Conservation (phyloP, 2,113 vertebrate species). For the Oceanites oceanicus region DNA sequence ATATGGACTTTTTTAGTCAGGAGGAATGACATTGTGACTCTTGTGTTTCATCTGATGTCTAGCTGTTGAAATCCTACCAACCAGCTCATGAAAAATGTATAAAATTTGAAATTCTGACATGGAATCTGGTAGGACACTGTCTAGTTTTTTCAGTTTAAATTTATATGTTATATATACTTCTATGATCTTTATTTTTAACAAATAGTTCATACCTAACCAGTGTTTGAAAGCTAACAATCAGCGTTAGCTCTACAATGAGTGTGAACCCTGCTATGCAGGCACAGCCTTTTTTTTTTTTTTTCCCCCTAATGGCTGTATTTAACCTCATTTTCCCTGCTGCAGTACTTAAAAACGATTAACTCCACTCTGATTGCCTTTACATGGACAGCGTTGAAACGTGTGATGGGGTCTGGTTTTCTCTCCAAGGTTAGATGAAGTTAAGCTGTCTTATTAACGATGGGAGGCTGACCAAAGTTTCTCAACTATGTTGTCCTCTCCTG, state of each 20-base stretch:
- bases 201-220: background rate
- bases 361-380: background rate
- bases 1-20: background rate
- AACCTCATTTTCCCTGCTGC: background rate
- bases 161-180: background rate
- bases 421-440: background rate
- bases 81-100: background rate
- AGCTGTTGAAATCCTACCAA: background rate
- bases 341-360: background rate
- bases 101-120: background rate
- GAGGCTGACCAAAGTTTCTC: background rate
- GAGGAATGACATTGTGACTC: background rate
- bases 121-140: background rate
- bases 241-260: background rate
- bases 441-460: background rate
- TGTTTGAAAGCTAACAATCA: background rate
- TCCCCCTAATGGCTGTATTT: background rate
- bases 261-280: background rate
- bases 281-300: background rate
- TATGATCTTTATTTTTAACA: background rate
- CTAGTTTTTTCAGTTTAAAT: background rate
- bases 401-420: background rate
- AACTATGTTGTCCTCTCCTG: background rate
- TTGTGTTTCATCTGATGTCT: background rate
- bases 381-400: rapidly evolving